These are phyloP conservation scores for Bombus superbus DNA, from an alignment of 1,140 invertebrate species.

Conservation along the genomic window DNA sequence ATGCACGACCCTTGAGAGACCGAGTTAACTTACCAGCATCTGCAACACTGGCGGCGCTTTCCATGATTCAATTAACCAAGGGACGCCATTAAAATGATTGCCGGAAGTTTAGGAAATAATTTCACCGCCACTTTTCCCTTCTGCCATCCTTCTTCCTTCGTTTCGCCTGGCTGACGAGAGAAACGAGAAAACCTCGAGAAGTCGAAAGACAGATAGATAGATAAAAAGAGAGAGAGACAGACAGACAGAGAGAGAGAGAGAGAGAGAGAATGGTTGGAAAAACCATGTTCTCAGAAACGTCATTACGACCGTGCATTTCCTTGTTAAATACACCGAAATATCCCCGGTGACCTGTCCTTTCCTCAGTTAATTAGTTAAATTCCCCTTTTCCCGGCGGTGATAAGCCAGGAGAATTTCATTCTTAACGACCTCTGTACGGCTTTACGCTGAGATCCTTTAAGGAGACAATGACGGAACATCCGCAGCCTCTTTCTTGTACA, in stretches of 20 bases:
- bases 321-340: conserved; percentile 63
- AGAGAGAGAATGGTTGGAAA: not conserved
- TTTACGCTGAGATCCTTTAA: conserved; percentile 54
- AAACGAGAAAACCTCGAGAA: no score
- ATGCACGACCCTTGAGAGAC: no score
- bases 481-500: conserved; percentile 19
- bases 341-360: conserved; percentile 63
- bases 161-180: not conserved
- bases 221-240: no score
- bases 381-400: conserved; percentile 63
- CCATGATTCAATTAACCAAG: conserved; percentile 26
- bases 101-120: conserved; percentile 8
- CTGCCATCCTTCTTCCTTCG: no score
- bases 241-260: no score
- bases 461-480: conserved; percentile 64
- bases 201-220: no score
- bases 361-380: conserved; percentile 71
- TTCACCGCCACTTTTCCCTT: not conserved
- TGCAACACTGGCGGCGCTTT: not conserved
- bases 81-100: not conserved
- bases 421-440: conserved; percentile 64
- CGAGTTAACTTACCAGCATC: no score
- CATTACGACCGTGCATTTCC: conserved; percentile 59
- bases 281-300: conserved; percentile 50
- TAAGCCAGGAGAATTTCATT: conserved; percentile 68